Evolutionary conservation across 2,113 vertebrate species (phyloP), one percentile per base, ranked within the genome.

Genomic region (Lethenteron camtschaticum): DNA sequence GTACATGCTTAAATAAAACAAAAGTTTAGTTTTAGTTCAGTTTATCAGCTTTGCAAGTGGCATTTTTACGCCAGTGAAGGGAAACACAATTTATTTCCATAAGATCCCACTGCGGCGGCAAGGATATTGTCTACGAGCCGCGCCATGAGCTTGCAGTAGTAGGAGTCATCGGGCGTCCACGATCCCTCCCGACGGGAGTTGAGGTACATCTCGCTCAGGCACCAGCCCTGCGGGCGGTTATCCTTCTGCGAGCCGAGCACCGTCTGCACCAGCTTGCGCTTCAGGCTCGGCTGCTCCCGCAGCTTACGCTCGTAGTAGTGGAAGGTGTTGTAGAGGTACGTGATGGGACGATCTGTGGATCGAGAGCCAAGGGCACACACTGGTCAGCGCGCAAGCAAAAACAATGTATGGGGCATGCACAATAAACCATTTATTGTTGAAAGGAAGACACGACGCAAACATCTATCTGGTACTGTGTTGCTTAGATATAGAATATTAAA

Each of bases 41-140:
- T 41, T 41, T 5, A 41, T 41, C 41, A 41, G 41, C 6, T 41
- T 41, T 41, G 41, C 6, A 41, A 41, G 41, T 41, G 41, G 41
- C 41, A 41, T 41, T 41, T 41, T 41, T 41, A 41, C 4, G 41
- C 41, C 41, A 41, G 41, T 41, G 41, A 41, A 41, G 41, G 41
- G 41, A 41, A 41, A 41, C 41, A 41, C 41, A 41, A 41, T 41
- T 41, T 41, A 5, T 41, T 41, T 41, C 41, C 41, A 41, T 41
- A 41, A 41, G 41, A 41, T 41, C 41, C 41, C 41, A 41, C 41
- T 41, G 5, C 41, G 41, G 41, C 5, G 41, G 41, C 73, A 88
- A 97, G 87, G 94, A 99, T 99, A 99, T 96, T 99, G 77, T 99
- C 94, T 63, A 99, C 94, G 6, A 99, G 80, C 73, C 94, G 87